These are phyloP conservation scores for Oreochromis mossambicus DNA, from an alignment of 2,797 vertebrate species.

Conservation along the genomic window DNA sequence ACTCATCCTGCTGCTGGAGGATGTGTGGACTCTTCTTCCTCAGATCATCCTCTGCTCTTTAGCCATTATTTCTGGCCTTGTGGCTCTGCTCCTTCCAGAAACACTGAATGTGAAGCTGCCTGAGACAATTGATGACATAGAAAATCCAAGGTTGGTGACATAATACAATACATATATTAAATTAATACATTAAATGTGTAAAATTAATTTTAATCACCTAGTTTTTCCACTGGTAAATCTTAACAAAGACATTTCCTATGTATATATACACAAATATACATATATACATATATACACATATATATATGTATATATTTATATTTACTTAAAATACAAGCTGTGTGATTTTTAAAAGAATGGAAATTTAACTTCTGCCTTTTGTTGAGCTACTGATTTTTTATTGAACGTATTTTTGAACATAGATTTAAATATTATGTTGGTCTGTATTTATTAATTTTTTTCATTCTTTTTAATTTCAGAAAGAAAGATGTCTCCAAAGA, in stretches of 20 bases:
- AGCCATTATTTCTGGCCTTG: conserved; percentile 68
- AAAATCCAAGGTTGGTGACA: conserved; percentile 66
- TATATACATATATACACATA: fast-evolving
- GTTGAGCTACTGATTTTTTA: neutral
- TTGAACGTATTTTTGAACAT: neutral
- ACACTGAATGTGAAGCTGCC: conserved; percentile 73
- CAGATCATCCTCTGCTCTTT: conserved; percentile 70
- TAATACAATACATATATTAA: neutral
- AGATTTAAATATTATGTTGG: neutral
- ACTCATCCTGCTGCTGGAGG: conserved; percentile 80
- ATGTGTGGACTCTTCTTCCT: conserved; percentile 78
- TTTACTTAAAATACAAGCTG: neutral
- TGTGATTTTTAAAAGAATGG: neutral
- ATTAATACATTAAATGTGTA: fast-evolving
- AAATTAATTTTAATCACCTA: neutral
- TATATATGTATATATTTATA: fast-evolving
- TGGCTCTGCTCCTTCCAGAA: conserved; percentile 81
- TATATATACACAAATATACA: fast-evolving
- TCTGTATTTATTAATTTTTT: neutral
- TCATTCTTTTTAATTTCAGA: neutral
- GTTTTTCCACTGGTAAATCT: neutral
- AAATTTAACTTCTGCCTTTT: neutral
- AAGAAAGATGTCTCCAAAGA: neutral
- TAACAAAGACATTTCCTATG: fast-evolving
- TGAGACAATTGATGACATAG: conserved; percentile 85